Evolutionary conservation across 2,797 vertebrate species (phyloP).

Genomic region (Botia almorhae): DNA sequence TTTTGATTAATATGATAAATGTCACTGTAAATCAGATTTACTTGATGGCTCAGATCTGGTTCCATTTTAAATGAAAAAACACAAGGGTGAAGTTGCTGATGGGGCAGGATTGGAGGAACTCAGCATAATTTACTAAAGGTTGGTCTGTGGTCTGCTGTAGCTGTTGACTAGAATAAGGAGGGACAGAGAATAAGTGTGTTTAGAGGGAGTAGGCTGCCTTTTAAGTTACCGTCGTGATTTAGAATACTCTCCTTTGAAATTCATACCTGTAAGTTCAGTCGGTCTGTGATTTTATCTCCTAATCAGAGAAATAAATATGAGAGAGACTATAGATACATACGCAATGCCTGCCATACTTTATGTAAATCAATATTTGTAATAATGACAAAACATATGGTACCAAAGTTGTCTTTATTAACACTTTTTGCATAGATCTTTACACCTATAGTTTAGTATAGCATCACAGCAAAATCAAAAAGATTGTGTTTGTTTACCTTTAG

Average conservation of each 20-base stretch:
- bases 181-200: not conserved
- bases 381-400: not conserved
- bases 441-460: not conserved
- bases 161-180: conserved; percentile 65
- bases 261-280: conserved; percentile 17
- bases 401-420: conserved; percentile 18
- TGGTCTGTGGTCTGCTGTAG: conserved; percentile 67
- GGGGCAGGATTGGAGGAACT: conserved; percentile 44
- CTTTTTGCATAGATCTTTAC: conserved; percentile 40
- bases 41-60: not conserved
- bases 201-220: conserved; percentile 45
- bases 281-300: not conserved
- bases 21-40: not conserved
- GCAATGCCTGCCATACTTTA: not conserved
- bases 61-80: conserved; percentile 62
- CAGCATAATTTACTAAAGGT: conserved; percentile 63
- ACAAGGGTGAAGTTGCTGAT: conserved; percentile 64
- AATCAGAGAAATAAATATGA: not conserved
- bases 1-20: too few relatives aligned
- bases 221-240: conserved; percentile 68
- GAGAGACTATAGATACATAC: not conserved
- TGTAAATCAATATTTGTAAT: not conserved
- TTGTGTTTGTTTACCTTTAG: too few relatives aligned
- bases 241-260: not conserved
- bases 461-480: not conserved